A percentile compares a stretch with the other conserved stretches of the same genome.
phyloP scores from a whole-genome alignment of 2,888 invertebrate species.

The Rotaria macrura region DNA sequence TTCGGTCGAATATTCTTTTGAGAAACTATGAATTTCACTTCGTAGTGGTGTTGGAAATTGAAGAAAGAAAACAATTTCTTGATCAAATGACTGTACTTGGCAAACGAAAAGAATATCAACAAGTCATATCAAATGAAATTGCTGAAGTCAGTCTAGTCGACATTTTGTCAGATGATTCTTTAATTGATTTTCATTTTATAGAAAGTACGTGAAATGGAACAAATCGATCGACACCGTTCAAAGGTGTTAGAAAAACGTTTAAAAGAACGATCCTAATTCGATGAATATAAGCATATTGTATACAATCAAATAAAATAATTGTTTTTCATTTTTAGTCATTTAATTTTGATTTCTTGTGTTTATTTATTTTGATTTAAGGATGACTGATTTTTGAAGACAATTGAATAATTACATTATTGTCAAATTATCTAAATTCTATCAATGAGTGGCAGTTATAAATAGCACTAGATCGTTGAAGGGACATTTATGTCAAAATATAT shows the following conservation, averaged over 20 bases:
- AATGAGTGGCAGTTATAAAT: too few relatives aligned
- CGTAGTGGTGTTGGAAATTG: slow-evolving; percentile 47
- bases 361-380: too few relatives aligned
- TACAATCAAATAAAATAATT: too few relatives aligned
- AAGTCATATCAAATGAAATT: slow-evolving; percentile 48
- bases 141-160: slow-evolving; percentile 42
- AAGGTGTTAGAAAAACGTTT: slow-evolving; percentile 39
- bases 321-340: too few relatives aligned
- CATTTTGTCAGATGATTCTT: neutral
- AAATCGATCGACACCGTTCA: slow-evolving; percentile 43
- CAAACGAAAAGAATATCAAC: slow-evolving; percentile 43
- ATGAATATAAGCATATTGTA: neutral
- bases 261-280: neutral
- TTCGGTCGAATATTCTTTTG: neutral
- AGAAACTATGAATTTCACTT: neutral
- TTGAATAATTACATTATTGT: too few relatives aligned
- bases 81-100: slow-evolving; percentile 46
- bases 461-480: too few relatives aligned
- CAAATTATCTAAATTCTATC: too few relatives aligned
- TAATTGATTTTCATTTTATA: slow-evolving; percentile 34
- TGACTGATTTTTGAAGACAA: too few relatives aligned
- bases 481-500: too few relatives aligned
- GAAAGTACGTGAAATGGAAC: slow-evolving; percentile 46
- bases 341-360: too few relatives aligned
- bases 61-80: slow-evolving; percentile 45